Evolutionary conservation across 2,888 invertebrate species (phyloP).

Genomic region (Griposia aprilina): DNA sequence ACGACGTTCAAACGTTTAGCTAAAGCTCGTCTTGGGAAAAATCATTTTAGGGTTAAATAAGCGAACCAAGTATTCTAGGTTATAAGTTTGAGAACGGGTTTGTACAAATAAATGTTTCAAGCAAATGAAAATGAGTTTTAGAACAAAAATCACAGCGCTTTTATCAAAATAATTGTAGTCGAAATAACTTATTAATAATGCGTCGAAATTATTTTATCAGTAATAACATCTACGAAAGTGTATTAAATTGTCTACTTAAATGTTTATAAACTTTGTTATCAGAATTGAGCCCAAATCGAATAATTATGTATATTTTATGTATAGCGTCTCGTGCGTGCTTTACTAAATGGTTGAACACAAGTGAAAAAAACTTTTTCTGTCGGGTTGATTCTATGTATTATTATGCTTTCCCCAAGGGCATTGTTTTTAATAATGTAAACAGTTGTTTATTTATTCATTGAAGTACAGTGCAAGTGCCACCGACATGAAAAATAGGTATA

Average conservation of each 20-base stretch:
- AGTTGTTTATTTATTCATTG: conserved; percentile 9
- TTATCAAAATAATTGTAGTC: conserved; percentile 27
- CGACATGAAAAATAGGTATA: neutral
- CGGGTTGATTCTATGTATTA: neutral
- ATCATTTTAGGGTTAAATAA: conserved; percentile 50
- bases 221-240: conserved; percentile 35
- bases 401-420: neutral
- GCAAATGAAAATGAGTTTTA: conserved; percentile 11
- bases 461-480: neutral
- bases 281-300: conserved; percentile 34
- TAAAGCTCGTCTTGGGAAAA: conserved; percentile 39
- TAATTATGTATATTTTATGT: conserved; percentile 27
- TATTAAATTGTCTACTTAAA: conserved; percentile 56
- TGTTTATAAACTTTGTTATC: conserved; percentile 53
- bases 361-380: neutral
- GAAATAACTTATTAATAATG: conserved; percentile 24
- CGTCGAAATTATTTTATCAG: conserved; percentile 38
- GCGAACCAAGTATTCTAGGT: conserved; percentile 26
- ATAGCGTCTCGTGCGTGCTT: conserved; percentile 7
- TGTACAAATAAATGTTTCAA: conserved; percentile 26
- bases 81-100: conserved; percentile 23
- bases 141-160: conserved; percentile 14
- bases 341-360: conserved; percentile 19
- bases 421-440: neutral
- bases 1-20: conserved; percentile 43